Percentiles rank a stretch among this genome's conserved stretches.
phyloP scores from a whole-genome alignment of 2,888 invertebrate genomes.

The Agriopis aurantiaria region DNA sequence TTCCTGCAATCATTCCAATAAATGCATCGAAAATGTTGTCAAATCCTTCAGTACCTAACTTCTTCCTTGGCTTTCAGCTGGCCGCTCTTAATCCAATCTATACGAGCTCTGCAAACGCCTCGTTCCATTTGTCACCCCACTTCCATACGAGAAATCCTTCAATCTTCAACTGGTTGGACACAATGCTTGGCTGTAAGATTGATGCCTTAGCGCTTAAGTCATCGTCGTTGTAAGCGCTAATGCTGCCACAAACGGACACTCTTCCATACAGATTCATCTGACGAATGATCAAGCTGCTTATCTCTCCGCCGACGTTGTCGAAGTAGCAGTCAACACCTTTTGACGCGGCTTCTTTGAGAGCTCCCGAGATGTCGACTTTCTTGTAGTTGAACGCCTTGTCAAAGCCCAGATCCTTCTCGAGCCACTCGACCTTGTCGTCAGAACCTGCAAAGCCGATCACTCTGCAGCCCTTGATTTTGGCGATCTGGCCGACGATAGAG shows the following conservation, averaged over 20 bases:
- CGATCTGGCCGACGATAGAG: conserved; percentile 91
- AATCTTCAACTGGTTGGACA: conserved; percentile 76
- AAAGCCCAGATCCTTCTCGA: conserved; percentile 88
- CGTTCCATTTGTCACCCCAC: conserved; percentile 83
- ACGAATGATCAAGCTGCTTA: conserved; percentile 84
- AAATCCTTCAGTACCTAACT: conserved; percentile 88
- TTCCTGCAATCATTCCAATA: conserved; percentile 84
- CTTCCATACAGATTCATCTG: conserved; percentile 87
- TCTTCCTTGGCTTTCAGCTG: conserved; percentile 89
- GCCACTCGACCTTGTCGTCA: conserved; percentile 90
- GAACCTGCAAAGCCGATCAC: conserved; percentile 91
- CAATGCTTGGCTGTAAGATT: conserved; percentile 14
- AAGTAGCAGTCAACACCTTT: conserved; percentile 89
- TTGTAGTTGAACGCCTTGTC: conserved; percentile 92
- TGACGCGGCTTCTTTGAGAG: conserved; percentile 82
- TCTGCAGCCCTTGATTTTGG: conserved; percentile 87
- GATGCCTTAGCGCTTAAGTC: conserved; percentile 50
- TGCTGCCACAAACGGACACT: conserved; percentile 87
- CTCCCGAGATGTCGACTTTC: conserved; percentile 80
- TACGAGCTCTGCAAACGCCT: conserved; percentile 86
- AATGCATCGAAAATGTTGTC: conserved; percentile 89
- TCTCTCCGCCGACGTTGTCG: conserved; percentile 90
- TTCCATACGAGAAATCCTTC: conserved; percentile 85
- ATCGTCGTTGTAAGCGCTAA: conserved; percentile 81
- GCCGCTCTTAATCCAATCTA: conserved; percentile 87